Percentiles rank a stretch among this genome's conserved stretches.
Conservation (phyloP, 2,888 invertebrate genomes). For the Ernsta delagoae region DNA sequence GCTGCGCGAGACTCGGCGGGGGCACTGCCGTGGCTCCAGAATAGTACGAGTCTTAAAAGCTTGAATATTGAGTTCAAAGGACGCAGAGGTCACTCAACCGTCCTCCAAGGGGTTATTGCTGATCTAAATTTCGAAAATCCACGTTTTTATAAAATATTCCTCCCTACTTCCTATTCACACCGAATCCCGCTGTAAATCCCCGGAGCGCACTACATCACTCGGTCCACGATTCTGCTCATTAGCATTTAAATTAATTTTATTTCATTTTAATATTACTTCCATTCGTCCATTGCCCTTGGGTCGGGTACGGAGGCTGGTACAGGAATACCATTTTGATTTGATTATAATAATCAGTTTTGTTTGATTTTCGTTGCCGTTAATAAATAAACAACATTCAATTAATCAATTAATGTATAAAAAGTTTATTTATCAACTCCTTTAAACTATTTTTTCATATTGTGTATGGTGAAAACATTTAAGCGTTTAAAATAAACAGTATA, state of each 20-base stretch:
- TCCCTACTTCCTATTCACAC: constrained; percentile 29
- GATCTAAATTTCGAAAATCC: background rate
- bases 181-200: constrained; percentile 41
- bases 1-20: no score
- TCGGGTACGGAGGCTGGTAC: background rate
- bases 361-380: no score
- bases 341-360: background rate
- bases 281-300: constrained; percentile 29
- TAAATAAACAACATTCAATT: no score
- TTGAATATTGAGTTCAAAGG: background rate
- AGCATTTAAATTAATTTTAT: constrained; percentile 52
- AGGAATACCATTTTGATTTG: background rate
- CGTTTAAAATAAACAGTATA: no score
- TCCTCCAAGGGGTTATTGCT: background rate
- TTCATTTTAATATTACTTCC: constrained; percentile 46
- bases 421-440: no score
- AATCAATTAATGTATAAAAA: no score
- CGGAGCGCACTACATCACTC: constrained; percentile 47
- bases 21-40: no score
- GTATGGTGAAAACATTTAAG: no score
- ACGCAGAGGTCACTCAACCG: background rate
- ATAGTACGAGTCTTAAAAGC: background rate
- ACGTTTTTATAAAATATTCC: constrained; percentile 13
- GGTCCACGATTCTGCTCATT: constrained; percentile 43
- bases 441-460: no score